These are phyloP conservation scores for Brachynemurus nebulosus DNA, from an alignment of 2,888 invertebrate species.

Conservation along the genomic window DNA sequence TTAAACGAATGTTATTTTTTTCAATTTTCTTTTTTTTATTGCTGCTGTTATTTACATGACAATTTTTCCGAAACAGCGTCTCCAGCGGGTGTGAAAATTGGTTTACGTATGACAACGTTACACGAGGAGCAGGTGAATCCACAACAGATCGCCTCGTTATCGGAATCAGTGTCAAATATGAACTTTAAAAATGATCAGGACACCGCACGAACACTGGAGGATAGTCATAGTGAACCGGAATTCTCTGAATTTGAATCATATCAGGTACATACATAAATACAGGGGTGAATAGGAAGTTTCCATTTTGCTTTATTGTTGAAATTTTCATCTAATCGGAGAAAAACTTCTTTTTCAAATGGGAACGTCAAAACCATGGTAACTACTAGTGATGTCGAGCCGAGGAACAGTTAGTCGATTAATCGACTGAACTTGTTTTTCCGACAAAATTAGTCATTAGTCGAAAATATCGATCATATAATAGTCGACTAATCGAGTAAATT, in stretches of 20 bases:
- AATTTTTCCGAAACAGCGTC: slow-evolving; percentile 62
- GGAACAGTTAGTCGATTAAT: too few relatives aligned
- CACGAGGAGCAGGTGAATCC: slow-evolving; percentile 61
- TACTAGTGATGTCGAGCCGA: too few relatives aligned
- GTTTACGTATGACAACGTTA: slow-evolving; percentile 81
- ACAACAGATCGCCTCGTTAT: neutral
- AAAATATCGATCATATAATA: too few relatives aligned
- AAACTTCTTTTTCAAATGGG: too few relatives aligned
- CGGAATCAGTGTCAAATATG: slow-evolving; percentile 8
- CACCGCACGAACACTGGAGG: slow-evolving; percentile 20
- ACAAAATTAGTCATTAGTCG: too few relatives aligned
- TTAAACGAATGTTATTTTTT: slow-evolving; percentile 12
- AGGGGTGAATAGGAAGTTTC: too few relatives aligned
- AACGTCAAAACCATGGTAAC: too few relatives aligned
- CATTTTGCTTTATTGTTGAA: too few relatives aligned
- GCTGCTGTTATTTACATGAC: slow-evolving; percentile 4
- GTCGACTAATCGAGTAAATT: too few relatives aligned
- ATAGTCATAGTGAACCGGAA: slow-evolving; percentile 33
- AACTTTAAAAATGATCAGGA: slow-evolving; percentile 24
- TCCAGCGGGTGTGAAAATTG: slow-evolving; percentile 71
- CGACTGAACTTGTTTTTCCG: too few relatives aligned
- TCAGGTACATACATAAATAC: slow-evolving; percentile 20
- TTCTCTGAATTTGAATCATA: slow-evolving; percentile 30
- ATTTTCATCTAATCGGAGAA: too few relatives aligned
- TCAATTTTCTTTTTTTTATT: slow-evolving; percentile 11